phyloP scores from a whole-genome alignment of 92 coral and sea anemone genomes.

The Parazoanthus swiftii region DNA sequence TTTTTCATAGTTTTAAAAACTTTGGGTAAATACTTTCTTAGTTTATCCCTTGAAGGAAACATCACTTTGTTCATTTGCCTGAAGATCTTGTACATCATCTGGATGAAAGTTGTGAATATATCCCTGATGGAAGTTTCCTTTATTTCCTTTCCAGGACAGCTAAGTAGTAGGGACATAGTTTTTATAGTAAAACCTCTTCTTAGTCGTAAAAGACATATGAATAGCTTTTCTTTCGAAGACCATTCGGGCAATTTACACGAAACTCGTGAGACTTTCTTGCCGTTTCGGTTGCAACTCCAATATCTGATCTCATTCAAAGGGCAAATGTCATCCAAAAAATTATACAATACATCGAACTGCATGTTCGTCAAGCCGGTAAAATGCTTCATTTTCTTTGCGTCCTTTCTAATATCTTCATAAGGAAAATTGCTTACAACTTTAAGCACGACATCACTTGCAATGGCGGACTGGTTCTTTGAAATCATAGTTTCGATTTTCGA shows the following conservation, averaged over 20 bases:
- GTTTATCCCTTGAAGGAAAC: conserved; percentile 51
- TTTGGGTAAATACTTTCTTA: conserved; percentile 37
- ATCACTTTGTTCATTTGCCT: conserved; percentile 41
- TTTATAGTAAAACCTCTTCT: conserved; percentile 51
- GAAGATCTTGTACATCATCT: conserved; percentile 36
- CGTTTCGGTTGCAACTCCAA: conserved; percentile 39
- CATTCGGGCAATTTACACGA: conserved; percentile 26
- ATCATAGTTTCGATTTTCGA: conserved; percentile 39
- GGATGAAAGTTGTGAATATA: conserved; percentile 48
- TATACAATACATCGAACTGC: conserved; percentile 38
- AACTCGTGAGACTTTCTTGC: conserved; percentile 18
- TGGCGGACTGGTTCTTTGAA: conserved; percentile 30
- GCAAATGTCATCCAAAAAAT: conserved; percentile 47
- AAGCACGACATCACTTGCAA: not conserved
- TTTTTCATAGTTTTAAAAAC: conserved; percentile 56
- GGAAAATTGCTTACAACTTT: conserved; percentile 41
- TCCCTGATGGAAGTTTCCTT: conserved; percentile 44
- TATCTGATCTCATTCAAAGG: conserved; percentile 46
- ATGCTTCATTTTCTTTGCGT: conserved; percentile 44
- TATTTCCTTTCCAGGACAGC: conserved; percentile 50
- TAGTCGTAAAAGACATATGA: conserved; percentile 49
- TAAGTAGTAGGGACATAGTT: conserved; percentile 53
- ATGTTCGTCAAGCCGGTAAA: conserved; percentile 29
- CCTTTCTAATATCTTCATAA: conserved; percentile 31
- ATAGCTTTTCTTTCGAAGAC: conserved; percentile 44